Base-by-base conservation (phyloP, 2,888 invertebrate species). In the Ashinkailepas kermadecensis region DNA sequence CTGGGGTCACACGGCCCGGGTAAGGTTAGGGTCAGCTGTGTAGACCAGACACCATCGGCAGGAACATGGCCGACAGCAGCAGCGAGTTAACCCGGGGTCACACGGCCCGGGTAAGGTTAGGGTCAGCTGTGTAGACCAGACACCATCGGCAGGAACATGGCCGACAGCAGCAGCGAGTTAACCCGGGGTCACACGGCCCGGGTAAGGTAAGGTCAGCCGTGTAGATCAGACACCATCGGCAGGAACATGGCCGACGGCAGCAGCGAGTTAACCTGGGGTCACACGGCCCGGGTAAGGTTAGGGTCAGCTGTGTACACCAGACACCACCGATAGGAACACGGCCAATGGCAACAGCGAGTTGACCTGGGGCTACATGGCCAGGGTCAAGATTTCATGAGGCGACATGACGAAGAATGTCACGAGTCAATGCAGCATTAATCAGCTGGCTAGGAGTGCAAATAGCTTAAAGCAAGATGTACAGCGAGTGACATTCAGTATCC, bases 191-290 rank as follows among this genome's bases (percentile, higher is more conserved):
- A 39, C 39, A 39, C 4, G 39, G 39, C 4, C 39, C 39, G 39
- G 39, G 39, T 39, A 39, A 39, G 39, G 39, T 92, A 39, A 1
- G 4, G 2, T 39, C 81, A 98, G 88, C 80, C 90, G 86, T 2
- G 9, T 23, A 67, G 23, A 0, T 92, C 92, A 84, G 92, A 90
- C 0, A 96, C 90, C 0, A 95, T 95, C 70, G 91, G 89, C 39
- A 97, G 87, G 87, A 97, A 95, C 89, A 94, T 39, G 4, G 91
- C 89, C 0, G 93, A 91, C 0, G 95, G 93, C 21, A 97, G 87
- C 80, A 97, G 87, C 21, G 92, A 92, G 85, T 94, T 94, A 23
- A 86, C 83, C 83, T 85, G 81, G 18, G 82, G 82, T 25, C 70
- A 79, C 39, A 39, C 39, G 39, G 39, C 39, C 39, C 39, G 39